Evolutionary conservation across 2,113 vertebrate species (phyloP), one percentile per base, ranked within the genome.

Genomic region (Mesocricetus auratus): DNA sequence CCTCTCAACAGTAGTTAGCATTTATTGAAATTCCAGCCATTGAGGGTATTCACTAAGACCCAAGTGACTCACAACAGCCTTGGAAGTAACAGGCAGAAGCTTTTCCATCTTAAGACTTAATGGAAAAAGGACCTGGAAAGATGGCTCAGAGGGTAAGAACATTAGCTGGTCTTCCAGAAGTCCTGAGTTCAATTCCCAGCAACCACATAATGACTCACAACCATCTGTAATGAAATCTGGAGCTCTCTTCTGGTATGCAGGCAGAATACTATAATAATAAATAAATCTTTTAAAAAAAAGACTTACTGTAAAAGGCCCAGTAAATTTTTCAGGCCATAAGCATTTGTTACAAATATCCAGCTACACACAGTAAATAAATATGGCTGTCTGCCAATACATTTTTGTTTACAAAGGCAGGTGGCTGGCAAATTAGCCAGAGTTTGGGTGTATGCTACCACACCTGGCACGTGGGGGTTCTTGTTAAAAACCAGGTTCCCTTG

Each of bases 1-100:
- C 50, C n/a, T 87, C 62, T 73, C 86, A 93, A 21, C 64, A 88
- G 13, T 21, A 90, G 11, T 89, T 89, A 78, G 24, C 24, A 36
- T 89, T 91, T 73, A 68, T 75, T 89, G 92, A 86, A 64, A 78
- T 86, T 56, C 42, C 42, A 93, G 24, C 36, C 78, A 47, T 45
- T 74, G 42, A 12, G 19, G 86, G 33, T 56, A 11, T 82, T 64
- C 73, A 74, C 58, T 77, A 85, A 93, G 85, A 36, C 31, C 66
- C n/a, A 29, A 78, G 60, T 21, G 42, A 36, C 78, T 78, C 21
- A 64, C 39, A 56, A 4, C 21, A 85, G 66, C 79, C 33, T 58
- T 74, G 7, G 16, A 74, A 33, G 60, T 75, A 39, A 93, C 56
- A 73, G 69, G 29, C 75, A 83, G 66, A 66, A 42, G 56, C 50